phyloP scores from a whole-genome alignment of 2,888 invertebrate species.

The Cepaea hortensis region DNA sequence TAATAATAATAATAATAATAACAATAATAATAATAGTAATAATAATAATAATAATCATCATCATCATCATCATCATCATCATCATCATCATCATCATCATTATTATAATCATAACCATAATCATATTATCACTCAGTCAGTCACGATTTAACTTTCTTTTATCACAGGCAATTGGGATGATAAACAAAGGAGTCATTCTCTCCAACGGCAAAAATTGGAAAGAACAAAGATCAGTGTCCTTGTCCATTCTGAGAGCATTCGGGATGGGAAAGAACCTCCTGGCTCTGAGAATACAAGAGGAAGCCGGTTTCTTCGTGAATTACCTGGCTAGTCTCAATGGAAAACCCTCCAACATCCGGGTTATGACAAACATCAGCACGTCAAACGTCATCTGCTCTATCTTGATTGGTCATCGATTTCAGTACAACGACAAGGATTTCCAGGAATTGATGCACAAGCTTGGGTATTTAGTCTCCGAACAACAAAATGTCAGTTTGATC shows the following conservation, averaged over 20 bases:
- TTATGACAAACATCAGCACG: constrained; percentile 13
- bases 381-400: too few species aligned
- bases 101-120: too few species aligned
- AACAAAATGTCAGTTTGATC: constrained; percentile 10
- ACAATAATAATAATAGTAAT: too few species aligned
- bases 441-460: background rate
- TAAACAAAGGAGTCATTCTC: background rate
- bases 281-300: constrained; percentile 17
- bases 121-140: too few species aligned
- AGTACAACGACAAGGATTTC: constrained; percentile 21
- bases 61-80: too few species aligned
- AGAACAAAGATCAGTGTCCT: constrained; percentile 18
- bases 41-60: too few species aligned
- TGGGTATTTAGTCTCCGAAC: background rate
- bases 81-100: too few species aligned
- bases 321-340: constrained; percentile 14
- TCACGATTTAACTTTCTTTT: too few species aligned
- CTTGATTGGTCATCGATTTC: constrained; percentile 26
- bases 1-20: too few species aligned
- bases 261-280: constrained; percentile 12
- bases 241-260: constrained; percentile 13
- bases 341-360: constrained; percentile 2
- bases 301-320: background rate
- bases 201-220: constrained; percentile 15
- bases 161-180: constrained; percentile 3